Conservation (phyloP, 2,797 vertebrate genomes). For the Pyrocephalus nanus region DNA sequence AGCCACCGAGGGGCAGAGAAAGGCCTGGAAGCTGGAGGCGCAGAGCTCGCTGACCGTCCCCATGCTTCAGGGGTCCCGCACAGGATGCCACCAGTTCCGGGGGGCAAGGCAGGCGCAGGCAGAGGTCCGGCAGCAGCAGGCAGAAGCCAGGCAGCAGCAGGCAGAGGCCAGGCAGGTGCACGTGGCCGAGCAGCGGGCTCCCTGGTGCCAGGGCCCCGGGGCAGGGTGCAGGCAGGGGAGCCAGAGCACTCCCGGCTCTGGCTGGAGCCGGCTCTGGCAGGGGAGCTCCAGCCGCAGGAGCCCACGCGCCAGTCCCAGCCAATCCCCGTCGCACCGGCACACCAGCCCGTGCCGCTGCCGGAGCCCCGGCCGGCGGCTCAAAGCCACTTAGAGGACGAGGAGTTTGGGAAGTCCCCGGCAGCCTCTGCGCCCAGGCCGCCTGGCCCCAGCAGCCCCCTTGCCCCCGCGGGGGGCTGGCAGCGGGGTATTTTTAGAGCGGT, state of each 20-base stretch:
- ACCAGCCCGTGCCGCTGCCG: neutral
- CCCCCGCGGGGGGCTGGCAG: neutral
- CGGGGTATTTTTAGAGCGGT: constrained; percentile 43
- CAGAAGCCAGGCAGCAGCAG: neutral
- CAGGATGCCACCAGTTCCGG: neutral
- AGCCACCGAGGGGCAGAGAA: constrained; percentile 81
- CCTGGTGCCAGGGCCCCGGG: fast-evolving
- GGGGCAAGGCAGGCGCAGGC: neutral
- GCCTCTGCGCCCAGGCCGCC: neutral
- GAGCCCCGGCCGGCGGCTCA: neutral
- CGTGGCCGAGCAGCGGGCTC: neutral
- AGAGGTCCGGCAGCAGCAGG: neutral
- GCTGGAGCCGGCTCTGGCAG: neutral
- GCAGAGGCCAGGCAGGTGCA: neutral
- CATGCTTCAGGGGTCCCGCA: constrained; percentile 65
- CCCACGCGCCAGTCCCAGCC: constrained; percentile 50
- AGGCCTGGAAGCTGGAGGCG: constrained; percentile 87
- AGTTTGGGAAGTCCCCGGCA: neutral
- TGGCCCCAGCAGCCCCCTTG: neutral
- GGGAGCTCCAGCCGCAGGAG: constrained; percentile 40
- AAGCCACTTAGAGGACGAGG: neutral
- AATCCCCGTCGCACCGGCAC: neutral
- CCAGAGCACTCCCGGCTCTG: neutral
- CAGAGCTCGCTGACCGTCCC: constrained; percentile 87
- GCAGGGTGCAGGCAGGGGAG: neutral